These are phyloP conservation scores for Tetraodon nigroviridis DNA, from an alignment of 2,113 vertebrate genomes.

Conservation along the genomic window DNA sequence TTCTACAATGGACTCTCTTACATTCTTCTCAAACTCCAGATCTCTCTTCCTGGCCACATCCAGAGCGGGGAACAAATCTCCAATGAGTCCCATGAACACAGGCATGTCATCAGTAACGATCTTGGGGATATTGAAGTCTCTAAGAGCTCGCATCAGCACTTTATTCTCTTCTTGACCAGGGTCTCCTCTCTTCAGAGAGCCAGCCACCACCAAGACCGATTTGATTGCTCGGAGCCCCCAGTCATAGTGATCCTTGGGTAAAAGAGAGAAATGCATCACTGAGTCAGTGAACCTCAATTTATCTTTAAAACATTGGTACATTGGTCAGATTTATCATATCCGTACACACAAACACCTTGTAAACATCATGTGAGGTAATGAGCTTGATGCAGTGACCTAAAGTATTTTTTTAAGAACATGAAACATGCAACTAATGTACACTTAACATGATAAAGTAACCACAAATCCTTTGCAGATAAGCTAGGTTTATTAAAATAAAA, in stretches of 20 bases:
- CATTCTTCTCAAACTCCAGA: slow-evolving; percentile 78
- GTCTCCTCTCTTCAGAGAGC: slow-evolving; percentile 88
- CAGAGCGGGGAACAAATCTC: slow-evolving; percentile 88
- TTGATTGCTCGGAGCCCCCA: slow-evolving; percentile 97
- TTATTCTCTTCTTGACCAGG: slow-evolving; percentile 86
- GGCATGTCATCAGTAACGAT: slow-evolving; percentile 90
- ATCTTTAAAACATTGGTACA: neutral
- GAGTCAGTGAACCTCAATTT: neutral
- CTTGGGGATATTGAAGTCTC: slow-evolving; percentile 95
- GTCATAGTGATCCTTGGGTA: slow-evolving; percentile 89
- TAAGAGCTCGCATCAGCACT: slow-evolving; percentile 90
- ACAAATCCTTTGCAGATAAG: too few species aligned
- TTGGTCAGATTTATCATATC: too few species aligned
- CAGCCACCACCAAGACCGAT: slow-evolving; percentile 90
- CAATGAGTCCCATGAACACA: slow-evolving; percentile 89
- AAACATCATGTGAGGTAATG: too few species aligned
- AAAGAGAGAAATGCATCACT: neutral
- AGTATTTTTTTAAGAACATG: too few species aligned
- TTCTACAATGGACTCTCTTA: slow-evolving; percentile 83
- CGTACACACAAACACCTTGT: too few species aligned
- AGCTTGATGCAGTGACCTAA: too few species aligned
- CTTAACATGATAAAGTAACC: too few species aligned
- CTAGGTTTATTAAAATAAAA: too few species aligned
- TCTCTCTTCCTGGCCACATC: slow-evolving; percentile 86
- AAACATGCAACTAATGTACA: too few species aligned